Conservation (phyloP, 2,888 invertebrate genomes). For the Athripsodes cinereus region DNA sequence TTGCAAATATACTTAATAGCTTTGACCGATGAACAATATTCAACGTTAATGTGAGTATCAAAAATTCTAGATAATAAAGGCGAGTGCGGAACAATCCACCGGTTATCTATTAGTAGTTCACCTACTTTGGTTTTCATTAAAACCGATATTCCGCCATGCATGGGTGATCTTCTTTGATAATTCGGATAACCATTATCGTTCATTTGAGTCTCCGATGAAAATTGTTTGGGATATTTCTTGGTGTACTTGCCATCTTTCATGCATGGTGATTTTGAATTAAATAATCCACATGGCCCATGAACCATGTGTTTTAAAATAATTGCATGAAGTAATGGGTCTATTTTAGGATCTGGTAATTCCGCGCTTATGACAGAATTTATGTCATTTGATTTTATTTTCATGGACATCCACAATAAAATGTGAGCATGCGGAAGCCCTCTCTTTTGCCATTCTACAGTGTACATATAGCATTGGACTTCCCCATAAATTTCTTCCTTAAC, state of each 20-base stretch:
- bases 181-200: not conserved
- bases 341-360: not conserved
- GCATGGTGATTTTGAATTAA: conserved; percentile 21
- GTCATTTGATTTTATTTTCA: not conserved
- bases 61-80: not conserved
- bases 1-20: conserved; percentile 3
- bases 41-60: not conserved
- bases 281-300: conserved; percentile 26
- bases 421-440: not conserved
- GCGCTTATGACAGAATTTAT: not conserved
- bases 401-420: not conserved
- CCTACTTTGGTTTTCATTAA: too few relatives aligned
- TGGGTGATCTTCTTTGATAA: not conserved
- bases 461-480: not conserved
- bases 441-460: not conserved
- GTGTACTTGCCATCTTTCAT: conserved; percentile 29
- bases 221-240: too few relatives aligned
- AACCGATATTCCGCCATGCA: not conserved
- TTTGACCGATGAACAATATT: not conserved
- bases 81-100: not conserved
- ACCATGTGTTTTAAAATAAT: conserved; percentile 25
- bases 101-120: not conserved
- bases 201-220: not conserved
- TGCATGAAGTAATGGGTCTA: conserved; percentile 16
- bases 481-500: not conserved